Conservation (phyloP, 2,888 invertebrate genomes). For the Melanophora roralis region DNA sequence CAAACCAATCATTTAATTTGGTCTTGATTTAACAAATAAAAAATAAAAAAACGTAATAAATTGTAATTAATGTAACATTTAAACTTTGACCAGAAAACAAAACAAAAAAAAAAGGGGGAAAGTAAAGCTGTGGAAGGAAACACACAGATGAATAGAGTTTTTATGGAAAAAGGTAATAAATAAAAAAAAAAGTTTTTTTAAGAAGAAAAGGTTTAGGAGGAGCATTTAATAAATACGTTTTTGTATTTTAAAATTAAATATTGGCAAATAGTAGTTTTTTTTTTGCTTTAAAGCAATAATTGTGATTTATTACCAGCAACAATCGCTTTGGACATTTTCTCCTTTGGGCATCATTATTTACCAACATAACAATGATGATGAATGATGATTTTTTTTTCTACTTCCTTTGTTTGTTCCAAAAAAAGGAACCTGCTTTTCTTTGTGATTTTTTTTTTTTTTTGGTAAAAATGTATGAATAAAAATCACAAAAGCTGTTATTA, state of each 20-base stretch:
- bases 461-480: not conserved
- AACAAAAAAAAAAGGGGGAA: not conserved
- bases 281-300: conserved; percentile 37
- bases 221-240: not conserved
- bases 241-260: too few relatives aligned
- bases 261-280: not conserved
- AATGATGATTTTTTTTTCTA: conserved; percentile 34
- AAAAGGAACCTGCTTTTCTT: not conserved
- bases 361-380: conserved; percentile 50
- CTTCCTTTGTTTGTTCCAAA: not conserved
- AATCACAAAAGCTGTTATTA: not conserved
- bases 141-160: too few relatives aligned
- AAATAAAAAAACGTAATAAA: conserved; percentile 9
- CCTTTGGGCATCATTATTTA: conserved; percentile 54
- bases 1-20: conserved; percentile 19
- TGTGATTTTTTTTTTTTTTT: not conserved
- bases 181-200: not conserved
- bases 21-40: conserved; percentile 12
- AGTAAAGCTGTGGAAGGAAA: not conserved
- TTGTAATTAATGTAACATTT: conserved; percentile 3
- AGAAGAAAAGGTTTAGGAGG: not conserved
- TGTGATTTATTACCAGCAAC: conserved; percentile 52
- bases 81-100: not conserved
- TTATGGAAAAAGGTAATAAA: not conserved
- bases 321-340: conserved; percentile 40